Conservation (phyloP, 1,140 invertebrate genomes). For the Drosophila arawakana region DNA sequence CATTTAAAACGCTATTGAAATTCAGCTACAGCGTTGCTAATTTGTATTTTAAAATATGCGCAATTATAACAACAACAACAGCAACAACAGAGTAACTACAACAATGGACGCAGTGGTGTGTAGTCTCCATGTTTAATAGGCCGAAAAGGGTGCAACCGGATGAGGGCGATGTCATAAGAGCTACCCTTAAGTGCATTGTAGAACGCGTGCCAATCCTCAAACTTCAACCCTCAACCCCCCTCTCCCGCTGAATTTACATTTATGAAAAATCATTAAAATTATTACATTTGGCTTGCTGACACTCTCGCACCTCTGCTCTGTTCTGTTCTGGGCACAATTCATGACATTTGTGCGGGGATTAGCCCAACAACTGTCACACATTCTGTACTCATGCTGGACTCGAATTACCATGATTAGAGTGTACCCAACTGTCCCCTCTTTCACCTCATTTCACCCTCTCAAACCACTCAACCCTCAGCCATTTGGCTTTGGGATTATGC, state of each 20-base stretch:
- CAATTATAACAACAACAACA: conserved; percentile 69
- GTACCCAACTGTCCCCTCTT: conserved; percentile 3
- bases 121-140: conserved; percentile 76
- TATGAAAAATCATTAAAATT: conserved; percentile 84
- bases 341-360: conserved; percentile 80
- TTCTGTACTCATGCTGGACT: conserved; percentile 69
- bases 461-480: background rate
- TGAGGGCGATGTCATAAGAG: conserved; percentile 64
- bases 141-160: conserved; percentile 66
- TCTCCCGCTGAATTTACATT: conserved; percentile 57
- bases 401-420: conserved; percentile 80
- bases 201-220: conserved; percentile 34
- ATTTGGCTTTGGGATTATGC: conserved; percentile 28
- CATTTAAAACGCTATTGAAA: conserved; percentile 71
- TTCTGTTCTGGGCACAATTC: conserved; percentile 43
- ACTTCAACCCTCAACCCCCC: background rate
- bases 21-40: conserved; percentile 81
- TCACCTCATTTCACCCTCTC: background rate
- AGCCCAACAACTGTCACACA: conserved; percentile 80
- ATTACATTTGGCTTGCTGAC: conserved; percentile 81
- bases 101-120: conserved; percentile 74
- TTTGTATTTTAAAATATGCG: conserved; percentile 83
- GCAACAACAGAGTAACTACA: conserved; percentile 29
- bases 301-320: conserved; percentile 44
- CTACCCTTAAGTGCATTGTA: conserved; percentile 66